Percentiles rank a stretch among this genome's conserved stretches.
Evolutionary conservation across 1,140 invertebrate genomes (phyloP).

Genomic region (Nasonia giraulti): DNA sequence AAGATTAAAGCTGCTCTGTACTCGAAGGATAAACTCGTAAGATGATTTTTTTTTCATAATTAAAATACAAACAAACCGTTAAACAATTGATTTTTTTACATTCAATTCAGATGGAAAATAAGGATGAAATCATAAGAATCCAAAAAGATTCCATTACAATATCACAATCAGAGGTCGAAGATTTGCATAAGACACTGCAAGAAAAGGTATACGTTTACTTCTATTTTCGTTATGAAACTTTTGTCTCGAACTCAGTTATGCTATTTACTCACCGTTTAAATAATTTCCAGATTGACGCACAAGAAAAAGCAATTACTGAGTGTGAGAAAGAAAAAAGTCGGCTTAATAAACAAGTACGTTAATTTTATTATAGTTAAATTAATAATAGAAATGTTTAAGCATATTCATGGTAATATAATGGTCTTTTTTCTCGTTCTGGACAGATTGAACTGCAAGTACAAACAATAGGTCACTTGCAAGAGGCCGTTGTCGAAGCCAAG

Average conservation of each 20-base stretch:
- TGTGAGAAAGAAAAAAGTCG: slow-evolving; percentile 66
- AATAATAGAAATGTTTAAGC: not conserved
- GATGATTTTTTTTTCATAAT: slow-evolving; percentile 45
- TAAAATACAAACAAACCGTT: not conserved
- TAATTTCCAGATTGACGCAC: slow-evolving; percentile 64
- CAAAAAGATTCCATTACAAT: slow-evolving; percentile 68
- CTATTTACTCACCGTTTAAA: not conserved
- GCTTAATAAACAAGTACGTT: slow-evolving; percentile 64
- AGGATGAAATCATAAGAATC: slow-evolving; percentile 69
- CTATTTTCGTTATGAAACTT: not conserved
- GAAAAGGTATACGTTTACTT: slow-evolving; percentile 62
- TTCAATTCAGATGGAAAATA: slow-evolving; percentile 65
- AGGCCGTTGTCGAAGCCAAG: slow-evolving; percentile 70
- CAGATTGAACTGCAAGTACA: slow-evolving; percentile 70
- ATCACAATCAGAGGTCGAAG: slow-evolving; percentile 65
- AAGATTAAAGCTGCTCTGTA: slow-evolving; percentile 62
- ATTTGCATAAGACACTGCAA: slow-evolving; percentile 67
- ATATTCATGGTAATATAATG: slow-evolving; percentile 18
- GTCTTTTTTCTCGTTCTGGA: slow-evolving; percentile 26
- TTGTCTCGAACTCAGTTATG: not conserved
- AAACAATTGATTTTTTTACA: not conserved
- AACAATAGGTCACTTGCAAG: slow-evolving; percentile 70
- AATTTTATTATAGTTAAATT: not conserved
- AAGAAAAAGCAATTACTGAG: slow-evolving; percentile 60
- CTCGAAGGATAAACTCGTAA: slow-evolving; percentile 70